Evolutionary conservation across 2,888 invertebrate species (phyloP).

Genomic region (Oxystoma pomonae): DNA sequence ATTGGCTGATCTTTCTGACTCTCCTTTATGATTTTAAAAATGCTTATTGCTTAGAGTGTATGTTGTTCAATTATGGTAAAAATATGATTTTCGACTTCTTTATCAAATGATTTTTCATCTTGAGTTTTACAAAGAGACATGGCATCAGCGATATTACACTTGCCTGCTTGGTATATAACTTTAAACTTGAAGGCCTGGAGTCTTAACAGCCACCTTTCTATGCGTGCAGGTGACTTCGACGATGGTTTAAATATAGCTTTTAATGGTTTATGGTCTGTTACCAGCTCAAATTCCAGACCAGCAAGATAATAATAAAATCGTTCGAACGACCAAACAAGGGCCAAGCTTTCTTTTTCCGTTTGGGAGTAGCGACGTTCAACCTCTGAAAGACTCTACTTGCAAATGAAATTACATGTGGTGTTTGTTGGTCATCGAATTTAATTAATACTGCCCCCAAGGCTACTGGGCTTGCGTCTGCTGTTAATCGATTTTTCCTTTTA

Average conservation of each 20-base stretch:
- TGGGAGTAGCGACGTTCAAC: background rate
- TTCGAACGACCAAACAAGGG: background rate
- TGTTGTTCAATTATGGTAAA: slow-evolving; percentile 7
- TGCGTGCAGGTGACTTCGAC: slow-evolving; percentile 25
- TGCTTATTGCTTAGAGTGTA: background rate
- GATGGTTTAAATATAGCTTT: slow-evolving; percentile 33
- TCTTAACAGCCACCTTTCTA: slow-evolving; percentile 28
- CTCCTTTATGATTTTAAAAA: background rate
- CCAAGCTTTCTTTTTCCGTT: background rate
- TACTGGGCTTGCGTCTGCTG: slow-evolving; percentile 32
- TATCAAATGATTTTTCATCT: slow-evolving; percentile 7
- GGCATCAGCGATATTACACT: slow-evolving; percentile 28
- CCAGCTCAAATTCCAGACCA: slow-evolving; percentile 10
- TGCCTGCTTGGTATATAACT: slow-evolving; percentile 27
- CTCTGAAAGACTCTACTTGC: background rate
- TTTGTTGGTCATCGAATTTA: slow-evolving; percentile 6
- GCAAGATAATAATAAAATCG: background rate
- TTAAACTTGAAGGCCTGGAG: slow-evolving; percentile 25
- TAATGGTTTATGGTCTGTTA: slow-evolving; percentile 40
- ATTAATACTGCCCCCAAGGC: background rate
- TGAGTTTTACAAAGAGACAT: slow-evolving; percentile 23
- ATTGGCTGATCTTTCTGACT: background rate
- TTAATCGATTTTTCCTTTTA: slow-evolving; percentile 23
- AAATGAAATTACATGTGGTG: background rate
- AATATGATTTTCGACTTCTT: slow-evolving; percentile 7